Conservation (phyloP, 1,140 invertebrate species). For the Achatina immaculata region DNA sequence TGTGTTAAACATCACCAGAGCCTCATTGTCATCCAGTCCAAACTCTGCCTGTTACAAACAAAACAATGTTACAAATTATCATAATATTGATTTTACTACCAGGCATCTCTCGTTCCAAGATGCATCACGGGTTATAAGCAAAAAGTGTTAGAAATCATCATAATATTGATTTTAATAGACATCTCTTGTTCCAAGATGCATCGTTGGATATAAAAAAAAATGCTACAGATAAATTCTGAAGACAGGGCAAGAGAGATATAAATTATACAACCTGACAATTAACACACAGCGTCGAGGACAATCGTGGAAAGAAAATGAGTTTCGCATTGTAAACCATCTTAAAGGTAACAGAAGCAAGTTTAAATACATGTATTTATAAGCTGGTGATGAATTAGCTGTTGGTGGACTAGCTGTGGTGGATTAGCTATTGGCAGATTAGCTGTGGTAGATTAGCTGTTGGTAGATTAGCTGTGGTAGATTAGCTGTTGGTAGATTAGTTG, state of each 20-base stretch:
- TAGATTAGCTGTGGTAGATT: too few species aligned
- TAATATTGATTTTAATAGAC: not conserved
- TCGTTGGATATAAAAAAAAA: not conserved
- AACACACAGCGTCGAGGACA: too few species aligned
- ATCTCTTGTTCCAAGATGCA: not conserved
- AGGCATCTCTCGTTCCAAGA: not conserved
- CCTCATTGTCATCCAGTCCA: slow-evolving; percentile 55
- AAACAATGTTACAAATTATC: not conserved
- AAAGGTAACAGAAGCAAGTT: too few species aligned
- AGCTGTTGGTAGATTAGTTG: too few species aligned
- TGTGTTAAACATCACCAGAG: slow-evolving; percentile 61
- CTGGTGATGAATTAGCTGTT: too few species aligned
- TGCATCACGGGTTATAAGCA: not conserved
- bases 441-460: too few species aligned
- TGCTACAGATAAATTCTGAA: not conserved
- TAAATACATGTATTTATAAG: too few species aligned
- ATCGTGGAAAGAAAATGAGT: too few species aligned
- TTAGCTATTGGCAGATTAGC: too few species aligned
- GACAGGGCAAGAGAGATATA: not conserved
- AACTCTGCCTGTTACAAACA: slow-evolving; percentile 51
- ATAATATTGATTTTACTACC: not conserved
- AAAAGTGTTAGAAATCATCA: not conserved
- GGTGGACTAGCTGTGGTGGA: too few species aligned
- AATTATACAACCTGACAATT: not conserved
- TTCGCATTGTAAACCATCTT: too few species aligned